Conservation (phyloP, 1,140 invertebrate species). For the Drosophila bipectinata region DNA sequence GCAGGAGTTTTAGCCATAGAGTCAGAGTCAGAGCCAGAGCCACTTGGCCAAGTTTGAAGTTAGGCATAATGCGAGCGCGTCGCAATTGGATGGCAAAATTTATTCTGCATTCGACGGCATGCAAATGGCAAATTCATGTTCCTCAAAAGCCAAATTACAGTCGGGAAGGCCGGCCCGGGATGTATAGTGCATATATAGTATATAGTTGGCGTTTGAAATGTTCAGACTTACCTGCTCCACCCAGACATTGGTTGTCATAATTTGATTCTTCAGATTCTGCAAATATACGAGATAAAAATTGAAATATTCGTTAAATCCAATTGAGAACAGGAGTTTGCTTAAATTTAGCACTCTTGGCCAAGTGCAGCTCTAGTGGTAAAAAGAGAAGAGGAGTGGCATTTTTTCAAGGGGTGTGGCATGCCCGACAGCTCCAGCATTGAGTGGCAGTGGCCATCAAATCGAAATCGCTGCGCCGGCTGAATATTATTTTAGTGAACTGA, state of each 20-base stretch:
- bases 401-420: neutral
- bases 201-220: neutral
- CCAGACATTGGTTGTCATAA: conserved; percentile 99
- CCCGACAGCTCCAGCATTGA: conserved; percentile 45
- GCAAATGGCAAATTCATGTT: conserved; percentile 78
- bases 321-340: conserved; percentile 39
- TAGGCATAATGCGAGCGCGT: conserved; percentile 59
- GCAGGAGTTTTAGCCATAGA: conserved; percentile 5
- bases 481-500: conserved; percentile 57
- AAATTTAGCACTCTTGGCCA: conserved; percentile 24
- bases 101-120: conserved; percentile 63
- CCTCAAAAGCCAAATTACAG: conserved; percentile 41
- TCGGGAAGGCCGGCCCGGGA: conserved; percentile 15
- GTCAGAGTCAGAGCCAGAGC: conserved; percentile 1
- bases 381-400: neutral
- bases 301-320: conserved; percentile 43
- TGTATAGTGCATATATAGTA: conserved; percentile 13
- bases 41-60: conserved; percentile 49
- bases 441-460: conserved; percentile 52
- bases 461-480: conserved; percentile 46
- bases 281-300: conserved; percentile 84
- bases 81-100: conserved; percentile 45
- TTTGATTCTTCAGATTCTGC: conserved; percentile 97
- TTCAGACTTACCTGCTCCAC: conserved; percentile 94
- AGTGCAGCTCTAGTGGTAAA: conserved; percentile 15